Evolutionary conservation across 2,888 invertebrate genomes (phyloP).

Genomic region (Conchocele bisecta): DNA sequence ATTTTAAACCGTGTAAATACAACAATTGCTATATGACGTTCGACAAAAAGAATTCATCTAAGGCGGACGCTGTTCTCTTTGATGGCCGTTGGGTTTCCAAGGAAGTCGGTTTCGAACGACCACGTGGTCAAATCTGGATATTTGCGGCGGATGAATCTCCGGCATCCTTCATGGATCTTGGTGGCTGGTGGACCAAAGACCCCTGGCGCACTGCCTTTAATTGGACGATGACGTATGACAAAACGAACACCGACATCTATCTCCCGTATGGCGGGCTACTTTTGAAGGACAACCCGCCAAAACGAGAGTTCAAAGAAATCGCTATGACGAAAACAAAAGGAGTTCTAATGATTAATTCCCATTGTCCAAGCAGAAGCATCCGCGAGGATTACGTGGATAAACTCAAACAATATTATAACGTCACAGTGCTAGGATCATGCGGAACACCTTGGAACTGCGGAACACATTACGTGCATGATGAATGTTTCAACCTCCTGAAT

Average conservation of each 20-base stretch:
- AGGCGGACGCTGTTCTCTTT: slow-evolving; percentile 47
- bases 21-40: slow-evolving; percentile 42
- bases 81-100: slow-evolving; percentile 40
- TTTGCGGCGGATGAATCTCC: slow-evolving; percentile 52
- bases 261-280: slow-evolving; percentile 48
- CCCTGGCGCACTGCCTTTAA: slow-evolving; percentile 46
- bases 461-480: slow-evolving; percentile 25
- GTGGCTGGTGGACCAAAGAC: slow-evolving; percentile 18
- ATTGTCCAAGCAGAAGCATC: slow-evolving; percentile 10
- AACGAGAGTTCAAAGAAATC: slow-evolving; percentile 30
- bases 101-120: slow-evolving; percentile 12
- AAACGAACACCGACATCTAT: slow-evolving; percentile 38
- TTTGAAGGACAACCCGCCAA: slow-evolving; percentile 5
- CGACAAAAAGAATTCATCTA: slow-evolving; percentile 3
- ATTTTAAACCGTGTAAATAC: slow-evolving; percentile 34
- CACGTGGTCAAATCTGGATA: slow-evolving; percentile 46
- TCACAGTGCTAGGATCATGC: slow-evolving; percentile 26
- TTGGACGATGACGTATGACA: slow-evolving; percentile 56
- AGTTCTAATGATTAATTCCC: slow-evolving; percentile 37
- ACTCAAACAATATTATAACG: slow-evolving; percentile 7
- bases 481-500: slow-evolving; percentile 38
- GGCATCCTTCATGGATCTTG: slow-evolving; percentile 10
- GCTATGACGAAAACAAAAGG: slow-evolving; percentile 30
- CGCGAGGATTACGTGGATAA: slow-evolving; percentile 16
- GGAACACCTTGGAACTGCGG: slow-evolving; percentile 45